phyloP scores from a whole-genome alignment of 2,888 invertebrate genomes.

The Acronicta leporina region DNA sequence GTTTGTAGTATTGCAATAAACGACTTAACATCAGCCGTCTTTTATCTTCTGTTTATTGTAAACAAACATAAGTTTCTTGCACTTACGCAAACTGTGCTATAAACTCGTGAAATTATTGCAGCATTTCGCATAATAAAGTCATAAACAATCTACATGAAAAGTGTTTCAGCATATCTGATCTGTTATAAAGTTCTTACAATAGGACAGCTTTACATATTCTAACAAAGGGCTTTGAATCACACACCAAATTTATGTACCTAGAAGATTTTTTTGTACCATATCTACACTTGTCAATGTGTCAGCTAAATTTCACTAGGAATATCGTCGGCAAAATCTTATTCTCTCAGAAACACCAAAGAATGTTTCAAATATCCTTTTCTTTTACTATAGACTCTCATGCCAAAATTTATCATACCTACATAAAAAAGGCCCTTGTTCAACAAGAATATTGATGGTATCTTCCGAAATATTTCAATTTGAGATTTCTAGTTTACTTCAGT shows the following conservation, averaged over 20 bases:
- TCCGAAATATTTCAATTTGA: too few species aligned
- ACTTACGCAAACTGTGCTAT: constrained; percentile 43
- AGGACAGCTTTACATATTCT: constrained; percentile 16
- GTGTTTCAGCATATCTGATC: constrained; percentile 39
- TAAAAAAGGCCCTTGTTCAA: too few species aligned
- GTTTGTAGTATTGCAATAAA: constrained; percentile 26
- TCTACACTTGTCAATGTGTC: neutral
- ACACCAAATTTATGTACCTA: neutral
- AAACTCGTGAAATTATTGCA: constrained; percentile 44
- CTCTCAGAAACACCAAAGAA: neutral
- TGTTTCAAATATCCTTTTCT: neutral
- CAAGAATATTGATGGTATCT: too few species aligned
- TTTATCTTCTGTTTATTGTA: constrained; percentile 6
- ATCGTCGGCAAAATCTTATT: neutral
- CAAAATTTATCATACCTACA: too few species aligned
- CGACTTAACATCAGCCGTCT: constrained; percentile 23
- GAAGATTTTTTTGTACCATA: too few species aligned
- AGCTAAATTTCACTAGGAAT: neutral
- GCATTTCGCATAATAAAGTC: constrained; percentile 37
- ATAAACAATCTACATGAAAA: constrained; percentile 43
- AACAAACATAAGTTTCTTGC: constrained; percentile 16
- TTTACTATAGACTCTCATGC: too few species aligned
- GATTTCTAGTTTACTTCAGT: too few species aligned
- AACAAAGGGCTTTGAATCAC: neutral
- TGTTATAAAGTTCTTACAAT: constrained; percentile 23